Conservation (phyloP, 23 tunicate genomes). For the Clavelina lepadiformis region DNA sequence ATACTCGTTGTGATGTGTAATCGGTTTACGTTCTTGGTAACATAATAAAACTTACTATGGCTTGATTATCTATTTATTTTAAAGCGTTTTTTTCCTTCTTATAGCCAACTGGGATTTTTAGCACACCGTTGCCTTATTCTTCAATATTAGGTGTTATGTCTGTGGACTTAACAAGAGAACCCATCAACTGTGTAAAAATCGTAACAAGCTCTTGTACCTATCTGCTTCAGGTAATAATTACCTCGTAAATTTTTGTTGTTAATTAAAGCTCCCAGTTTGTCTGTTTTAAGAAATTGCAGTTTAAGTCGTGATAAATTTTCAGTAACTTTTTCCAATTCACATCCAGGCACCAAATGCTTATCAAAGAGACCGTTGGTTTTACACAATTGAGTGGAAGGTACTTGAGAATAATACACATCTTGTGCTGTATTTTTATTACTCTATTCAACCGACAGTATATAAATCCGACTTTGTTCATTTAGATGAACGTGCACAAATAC, state of each 20-base stretch:
- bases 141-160: conserved; percentile 7
- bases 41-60: too few relatives aligned
- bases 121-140: conserved; percentile 21
- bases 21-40: too few relatives aligned
- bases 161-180: conserved; percentile 1
- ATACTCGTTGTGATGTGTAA: too few relatives aligned
- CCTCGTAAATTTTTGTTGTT: too few relatives aligned
- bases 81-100: neutral
- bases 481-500: conserved; percentile 30
- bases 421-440: too few relatives aligned
- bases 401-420: too few relatives aligned
- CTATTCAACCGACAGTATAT: too few relatives aligned
- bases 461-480: neutral
- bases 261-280: too few relatives aligned
- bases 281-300: too few relatives aligned
- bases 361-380: conserved; percentile 26
- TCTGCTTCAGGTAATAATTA: conserved; percentile 19
- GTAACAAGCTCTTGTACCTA: neutral
- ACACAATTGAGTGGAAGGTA: conserved; percentile 44
- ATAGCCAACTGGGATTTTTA: conserved; percentile 9
- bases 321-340: too few relatives aligned
- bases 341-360: conserved; percentile 31
- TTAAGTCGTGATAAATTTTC: too few relatives aligned
- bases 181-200: conserved; percentile 11
- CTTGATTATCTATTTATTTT: too few relatives aligned